Evolutionary conservation across 2,797 vertebrate genomes (phyloP), one percentile per base, ranked within the genome.

Genomic region (Labroides dimidiatus): DNA sequence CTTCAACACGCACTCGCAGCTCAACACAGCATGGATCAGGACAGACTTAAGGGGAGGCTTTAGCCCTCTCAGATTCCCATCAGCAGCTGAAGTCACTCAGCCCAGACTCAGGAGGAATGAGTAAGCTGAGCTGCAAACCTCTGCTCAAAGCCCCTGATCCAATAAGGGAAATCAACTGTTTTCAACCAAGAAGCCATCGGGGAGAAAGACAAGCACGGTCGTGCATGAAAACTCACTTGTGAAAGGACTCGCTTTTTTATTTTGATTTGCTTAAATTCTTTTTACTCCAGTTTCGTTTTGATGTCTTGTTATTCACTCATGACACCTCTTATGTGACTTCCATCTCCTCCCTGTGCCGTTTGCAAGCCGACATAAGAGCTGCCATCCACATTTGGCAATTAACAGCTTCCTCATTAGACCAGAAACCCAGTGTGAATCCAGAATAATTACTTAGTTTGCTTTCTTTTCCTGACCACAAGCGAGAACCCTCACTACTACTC

Each of bases 401-500:
- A 87, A 76, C 71, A 33, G 33, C 76, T 70, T 75, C 75, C 80
- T 88, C 81, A 87, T 91, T 91, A 89, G 78, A 27, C 77, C 62
- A 4, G 58, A 60, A 85, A 86, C 75, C 3, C 75, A 59, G 77
- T 77, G 73, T 82, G 81, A 87, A 79, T 82, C 69, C 52, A 52
- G 36, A 80, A 78, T 88, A 88, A 86, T 87, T 77, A 80, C 73
- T 68, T 52, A 52, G 72, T 59, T 68, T 39, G 17, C 48, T 65
- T 45, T 51, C n/a, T 63, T 44, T 48, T 55, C 5, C 10, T 33
- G 14, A 24, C 36, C 49, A 71, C 33, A 49, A 47, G 56, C 23
- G 17, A 21, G 41, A 24, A 53, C 43, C 47, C 27, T 56, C 73
- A 71, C 44, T 39, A 11, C 36, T 61, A 39, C n/a, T n/a, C n/a